Conservation (phyloP, 2,888 invertebrate species). For the Hermaeophaga mercurialis region DNA sequence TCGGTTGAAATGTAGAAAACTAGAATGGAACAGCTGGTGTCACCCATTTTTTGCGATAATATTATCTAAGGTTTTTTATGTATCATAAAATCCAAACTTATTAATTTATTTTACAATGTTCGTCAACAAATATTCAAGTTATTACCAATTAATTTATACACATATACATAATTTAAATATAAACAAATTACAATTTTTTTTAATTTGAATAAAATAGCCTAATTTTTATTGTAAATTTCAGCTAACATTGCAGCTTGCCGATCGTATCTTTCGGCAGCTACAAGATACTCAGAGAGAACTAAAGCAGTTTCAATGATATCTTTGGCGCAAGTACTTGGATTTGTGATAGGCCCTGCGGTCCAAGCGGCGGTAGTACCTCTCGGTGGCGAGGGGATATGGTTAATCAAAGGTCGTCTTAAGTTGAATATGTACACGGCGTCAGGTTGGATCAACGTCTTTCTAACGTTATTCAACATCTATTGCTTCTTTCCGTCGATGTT, state of each 20-base stretch:
- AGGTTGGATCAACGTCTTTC: constrained; percentile 81
- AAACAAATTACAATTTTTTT: too few species aligned
- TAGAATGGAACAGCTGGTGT: too few species aligned
- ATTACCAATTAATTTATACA: too few species aligned
- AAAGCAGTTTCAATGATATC: constrained; percentile 83
- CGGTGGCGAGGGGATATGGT: constrained; percentile 67
- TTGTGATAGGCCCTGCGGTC: constrained; percentile 83
- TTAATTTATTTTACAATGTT: too few species aligned
- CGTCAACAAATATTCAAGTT: too few species aligned
- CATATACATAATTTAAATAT: too few species aligned
- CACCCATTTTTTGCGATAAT: too few species aligned
- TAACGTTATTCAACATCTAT: constrained; percentile 73
- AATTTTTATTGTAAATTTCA: constrained; percentile 49
- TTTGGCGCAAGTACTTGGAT: constrained; percentile 84
- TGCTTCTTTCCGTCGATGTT: constrained; percentile 78
- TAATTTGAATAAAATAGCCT: too few species aligned
- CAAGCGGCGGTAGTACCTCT: constrained; percentile 82
- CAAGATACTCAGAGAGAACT: constrained; percentile 78
- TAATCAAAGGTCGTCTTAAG: constrained; percentile 63
- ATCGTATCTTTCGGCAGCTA: constrained; percentile 84
- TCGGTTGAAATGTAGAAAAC: too few species aligned
- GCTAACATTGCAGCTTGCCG: constrained; percentile 85
- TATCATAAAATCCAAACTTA: too few species aligned
- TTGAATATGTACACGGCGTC: constrained; percentile 85
- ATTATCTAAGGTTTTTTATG: too few species aligned